A percentile compares a stretch with the other conserved stretches of the same genome.
Conservation (phyloP, 1,140 invertebrate genomes). For the Euura lappo region DNA sequence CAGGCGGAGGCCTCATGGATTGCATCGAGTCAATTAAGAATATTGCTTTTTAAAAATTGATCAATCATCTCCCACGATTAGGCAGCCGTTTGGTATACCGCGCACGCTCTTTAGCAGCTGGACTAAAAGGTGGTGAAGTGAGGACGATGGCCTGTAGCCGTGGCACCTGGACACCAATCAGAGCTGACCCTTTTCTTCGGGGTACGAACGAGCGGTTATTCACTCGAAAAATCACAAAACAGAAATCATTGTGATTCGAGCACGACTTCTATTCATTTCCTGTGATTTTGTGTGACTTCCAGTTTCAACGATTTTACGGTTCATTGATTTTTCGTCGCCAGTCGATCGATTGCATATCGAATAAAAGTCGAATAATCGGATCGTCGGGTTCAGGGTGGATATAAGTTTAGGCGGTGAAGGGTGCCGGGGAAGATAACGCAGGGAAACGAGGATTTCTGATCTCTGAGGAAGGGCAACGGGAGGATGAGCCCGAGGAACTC, state of each 20-base stretch:
- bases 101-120: slow-evolving; percentile 20
- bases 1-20: slow-evolving; percentile 27
- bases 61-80: slow-evolving; percentile 45
- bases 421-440: slow-evolving; percentile 14
- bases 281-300: background rate
- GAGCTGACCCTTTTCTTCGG: background rate
- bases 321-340: no score
- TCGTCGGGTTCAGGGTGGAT: no score
- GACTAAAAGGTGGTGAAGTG: background rate
- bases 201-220: no score
- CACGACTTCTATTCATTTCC: background rate
- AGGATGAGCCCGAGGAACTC: slow-evolving; percentile 39
- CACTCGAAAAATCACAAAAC: no score
- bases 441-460: slow-evolving; percentile 33
- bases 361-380: background rate
- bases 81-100: slow-evolving; percentile 40
- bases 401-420: background rate
- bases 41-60: slow-evolving; percentile 57
- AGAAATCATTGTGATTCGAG: no score
- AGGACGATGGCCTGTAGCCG: background rate
- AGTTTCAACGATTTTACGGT: background rate
- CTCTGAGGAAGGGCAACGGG: slow-evolving; percentile 28
- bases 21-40: slow-evolving; percentile 49
- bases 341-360: background rate
- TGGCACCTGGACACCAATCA: background rate